phyloP scores from a whole-genome alignment of 2,113 vertebrate species.

The Barnardius zonarius region DNA sequence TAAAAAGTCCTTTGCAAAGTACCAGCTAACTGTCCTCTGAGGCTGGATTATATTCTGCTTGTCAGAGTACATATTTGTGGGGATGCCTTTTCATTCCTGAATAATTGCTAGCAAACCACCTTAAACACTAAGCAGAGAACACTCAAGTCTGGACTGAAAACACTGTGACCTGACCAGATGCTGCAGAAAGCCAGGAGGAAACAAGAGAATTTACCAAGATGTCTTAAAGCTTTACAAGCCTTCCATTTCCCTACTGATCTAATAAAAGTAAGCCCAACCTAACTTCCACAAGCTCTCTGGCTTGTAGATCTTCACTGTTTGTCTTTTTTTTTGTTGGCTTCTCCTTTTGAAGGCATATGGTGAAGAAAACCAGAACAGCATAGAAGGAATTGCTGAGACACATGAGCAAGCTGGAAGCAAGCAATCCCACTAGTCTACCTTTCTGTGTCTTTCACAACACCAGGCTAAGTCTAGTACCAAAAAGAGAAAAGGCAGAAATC shows the following conservation, averaged over 20 bases:
- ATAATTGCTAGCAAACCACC: background rate
- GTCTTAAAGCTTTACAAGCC: background rate
- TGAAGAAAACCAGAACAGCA: background rate
- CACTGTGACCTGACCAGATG: background rate
- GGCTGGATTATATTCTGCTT: background rate
- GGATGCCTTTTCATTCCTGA: background rate
- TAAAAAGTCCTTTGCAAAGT: background rate
- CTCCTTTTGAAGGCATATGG: background rate
- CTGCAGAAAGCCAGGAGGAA: background rate
- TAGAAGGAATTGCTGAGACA: background rate
- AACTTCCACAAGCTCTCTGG: background rate
- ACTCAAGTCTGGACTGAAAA: background rate
- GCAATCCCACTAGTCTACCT: background rate
- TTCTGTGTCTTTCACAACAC: rapidly evolving
- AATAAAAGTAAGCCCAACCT: background rate
- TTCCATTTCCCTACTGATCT: background rate
- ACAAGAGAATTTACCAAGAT: background rate
- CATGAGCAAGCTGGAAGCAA: background rate
- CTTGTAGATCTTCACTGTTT: background rate
- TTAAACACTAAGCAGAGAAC: background rate
- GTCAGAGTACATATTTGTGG: background rate
- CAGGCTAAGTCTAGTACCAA: background rate
- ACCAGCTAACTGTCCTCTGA: background rate
- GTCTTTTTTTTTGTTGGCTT: background rate
- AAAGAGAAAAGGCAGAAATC: background rate